Percentiles rank a stretch among this genome's conserved stretches.
These are phyloP conservation scores for Mayetiola destructor DNA, from an alignment of 2,888 invertebrate genomes.

Conservation along the genomic window DNA sequence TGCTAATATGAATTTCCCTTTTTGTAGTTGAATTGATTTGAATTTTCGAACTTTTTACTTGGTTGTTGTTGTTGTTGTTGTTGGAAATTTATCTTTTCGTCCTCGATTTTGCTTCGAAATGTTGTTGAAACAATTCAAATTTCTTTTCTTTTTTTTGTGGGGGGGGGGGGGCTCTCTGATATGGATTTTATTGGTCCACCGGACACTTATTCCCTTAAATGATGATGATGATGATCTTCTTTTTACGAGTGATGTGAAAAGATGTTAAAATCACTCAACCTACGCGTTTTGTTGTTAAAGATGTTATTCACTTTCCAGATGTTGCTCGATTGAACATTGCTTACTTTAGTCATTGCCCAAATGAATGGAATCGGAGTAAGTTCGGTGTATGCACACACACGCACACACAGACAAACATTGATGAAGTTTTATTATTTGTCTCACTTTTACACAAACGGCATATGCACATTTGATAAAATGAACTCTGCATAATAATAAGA, in stretches of 20 bases:
- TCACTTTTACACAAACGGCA: neutral
- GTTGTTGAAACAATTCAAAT: no score
- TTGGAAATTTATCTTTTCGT: constrained; percentile 21
- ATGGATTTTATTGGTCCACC: no score
- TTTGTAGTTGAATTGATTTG: constrained; percentile 16
- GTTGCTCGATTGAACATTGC: constrained; percentile 32
- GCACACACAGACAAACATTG: neutral
- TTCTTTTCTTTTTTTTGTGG: no score
- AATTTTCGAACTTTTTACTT: constrained; percentile 18
- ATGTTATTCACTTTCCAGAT: constrained; percentile 53
- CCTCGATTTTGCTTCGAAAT: no score
- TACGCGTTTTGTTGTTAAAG: constrained; percentile 40
- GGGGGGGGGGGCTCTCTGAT: no score
- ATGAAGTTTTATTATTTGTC: neutral
- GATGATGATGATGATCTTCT: constrained; percentile 9
- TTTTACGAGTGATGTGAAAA: constrained; percentile 45
- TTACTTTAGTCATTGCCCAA: neutral
- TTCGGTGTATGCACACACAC: neutral
- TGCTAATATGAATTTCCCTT: no score
- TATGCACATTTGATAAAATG: neutral
- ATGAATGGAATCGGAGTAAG: neutral
- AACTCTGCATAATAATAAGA: neutral
- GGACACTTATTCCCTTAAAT: no score
- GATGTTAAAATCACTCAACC: constrained; percentile 56
- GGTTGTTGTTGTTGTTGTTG: constrained; percentile 20